Percentiles rank a stretch among this genome's conserved stretches.
Conservation (phyloP, 2,113 vertebrate genomes). For the Paramormyrops kingsleyae region DNA sequence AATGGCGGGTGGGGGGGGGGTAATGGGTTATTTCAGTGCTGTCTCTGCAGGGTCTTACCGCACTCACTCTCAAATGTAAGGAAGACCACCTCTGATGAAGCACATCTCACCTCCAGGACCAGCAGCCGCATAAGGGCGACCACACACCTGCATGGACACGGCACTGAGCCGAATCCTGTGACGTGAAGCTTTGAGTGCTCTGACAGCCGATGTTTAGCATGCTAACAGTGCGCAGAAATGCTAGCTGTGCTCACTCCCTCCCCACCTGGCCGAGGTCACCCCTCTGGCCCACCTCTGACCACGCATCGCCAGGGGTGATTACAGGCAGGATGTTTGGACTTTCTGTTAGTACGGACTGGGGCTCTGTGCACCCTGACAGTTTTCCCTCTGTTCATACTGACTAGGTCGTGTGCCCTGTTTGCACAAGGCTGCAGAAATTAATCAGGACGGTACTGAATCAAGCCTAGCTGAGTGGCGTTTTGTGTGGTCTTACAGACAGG, state of each 20-base stretch:
- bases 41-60: background rate
- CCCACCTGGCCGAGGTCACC: background rate
- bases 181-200: background rate
- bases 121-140: background rate
- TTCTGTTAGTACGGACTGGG: conserved; percentile 16
- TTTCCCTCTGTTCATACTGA: conserved; percentile 14
- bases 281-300: background rate
- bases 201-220: conserved; percentile 10
- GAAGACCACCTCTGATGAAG: conserved; percentile 7
- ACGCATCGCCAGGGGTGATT: conserved; percentile 10
- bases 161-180: background rate
- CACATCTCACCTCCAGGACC: background rate
- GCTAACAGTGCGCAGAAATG: background rate
- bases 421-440: conserved; percentile 13
- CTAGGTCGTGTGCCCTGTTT: conserved; percentile 15
- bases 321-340: conserved; percentile 15
- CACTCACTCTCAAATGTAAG: too few relatives aligned
- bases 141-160: conserved; percentile 5
- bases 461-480: conserved; percentile 17
- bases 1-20: background rate
- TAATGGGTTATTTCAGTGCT: background rate
- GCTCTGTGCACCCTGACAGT: background rate
- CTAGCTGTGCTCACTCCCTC: background rate
- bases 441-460: conserved; percentile 22
- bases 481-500: conserved; percentile 22